Evolutionary conservation across 2,888 invertebrate species (phyloP).

Genomic region (Thymelicus sylvestris): DNA sequence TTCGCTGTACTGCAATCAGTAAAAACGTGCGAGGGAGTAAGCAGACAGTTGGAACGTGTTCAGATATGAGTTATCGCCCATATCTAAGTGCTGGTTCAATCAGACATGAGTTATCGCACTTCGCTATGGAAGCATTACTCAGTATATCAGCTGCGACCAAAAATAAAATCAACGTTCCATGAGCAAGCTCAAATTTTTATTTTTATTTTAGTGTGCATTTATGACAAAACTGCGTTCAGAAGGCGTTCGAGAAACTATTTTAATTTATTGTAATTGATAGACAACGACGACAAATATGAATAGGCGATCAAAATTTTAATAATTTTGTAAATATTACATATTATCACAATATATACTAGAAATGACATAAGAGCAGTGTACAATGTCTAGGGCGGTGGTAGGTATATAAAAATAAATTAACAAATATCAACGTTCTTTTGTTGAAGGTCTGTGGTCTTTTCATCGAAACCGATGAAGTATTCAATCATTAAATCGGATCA

Average conservation of each 20-base stretch:
- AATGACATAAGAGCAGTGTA: too few relatives aligned
- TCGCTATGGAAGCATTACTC: neutral
- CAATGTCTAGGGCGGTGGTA: too few relatives aligned
- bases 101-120: neutral
- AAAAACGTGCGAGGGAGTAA: neutral
- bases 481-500: too few relatives aligned
- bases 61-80: neutral
- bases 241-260: neutral
- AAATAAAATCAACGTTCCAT: constrained; percentile 12
- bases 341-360: too few relatives aligned
- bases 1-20: constrained; percentile 9
- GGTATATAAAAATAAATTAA: too few relatives aligned
- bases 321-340: too few relatives aligned
- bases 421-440: too few relatives aligned
- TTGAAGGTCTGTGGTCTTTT: too few relatives aligned
- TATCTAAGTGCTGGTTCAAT: neutral
- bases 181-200: constrained; percentile 21
- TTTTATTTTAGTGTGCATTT: constrained; percentile 33
- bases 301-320: too few relatives aligned
- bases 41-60: too few relatives aligned
- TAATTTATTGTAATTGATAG: neutral
- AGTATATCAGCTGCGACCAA: constrained; percentile 3
- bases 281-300: neutral
- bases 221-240: constrained; percentile 17
- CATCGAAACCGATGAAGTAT: too few relatives aligned